Evolutionary conservation across 1,140 invertebrate genomes (phyloP), one percentile per base, ranked within the genome.

Genomic region (Pararge aegeria): DNA sequence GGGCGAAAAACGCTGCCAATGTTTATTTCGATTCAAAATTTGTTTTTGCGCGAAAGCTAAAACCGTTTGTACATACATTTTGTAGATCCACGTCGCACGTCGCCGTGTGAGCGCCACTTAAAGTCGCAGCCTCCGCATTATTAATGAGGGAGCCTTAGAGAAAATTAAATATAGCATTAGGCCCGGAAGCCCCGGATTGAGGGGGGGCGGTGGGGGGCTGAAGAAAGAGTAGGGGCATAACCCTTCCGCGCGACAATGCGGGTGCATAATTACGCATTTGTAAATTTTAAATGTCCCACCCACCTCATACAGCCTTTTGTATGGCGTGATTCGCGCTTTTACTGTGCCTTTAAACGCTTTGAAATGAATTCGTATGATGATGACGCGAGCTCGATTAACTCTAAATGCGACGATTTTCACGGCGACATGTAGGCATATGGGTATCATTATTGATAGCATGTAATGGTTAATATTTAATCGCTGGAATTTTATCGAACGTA

Each of bases 101-200:
- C 72, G 74, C 64, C n/a, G 81, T 85, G 78, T 86, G 80, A 82
- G 86, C 84, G 82, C 79, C 84, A 87, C 86, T 89, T 89, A 79
- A 89, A 89, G 84, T 87, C 84, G 81, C 80, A 82, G 74, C 82
- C 78, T 84, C 84, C 86, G 80, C 78, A 87, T 84, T 89, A 89
- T 89, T 89, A 89, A 89, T 89, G 86, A 89, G 83, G 78, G 83
- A 85, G 86, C 79, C 86, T 87, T 86, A 87, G 83, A 89, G 86
- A 89, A 89, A 89, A 89, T 89, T 89, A 89, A 89, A 89, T 89
- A 89, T 89, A 87, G 86, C 86, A 89, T 89, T 89, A 89, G 86
- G 80, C 75, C 76, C 83, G 83, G 83, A 86, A 89, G 81, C 82
- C 79, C 67, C 74, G 83, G 73, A 80, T 86, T 76, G 64, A 61